Base-by-base conservation (phyloP, 2,888 invertebrate species). In the Stegophylla sp. region DNA sequence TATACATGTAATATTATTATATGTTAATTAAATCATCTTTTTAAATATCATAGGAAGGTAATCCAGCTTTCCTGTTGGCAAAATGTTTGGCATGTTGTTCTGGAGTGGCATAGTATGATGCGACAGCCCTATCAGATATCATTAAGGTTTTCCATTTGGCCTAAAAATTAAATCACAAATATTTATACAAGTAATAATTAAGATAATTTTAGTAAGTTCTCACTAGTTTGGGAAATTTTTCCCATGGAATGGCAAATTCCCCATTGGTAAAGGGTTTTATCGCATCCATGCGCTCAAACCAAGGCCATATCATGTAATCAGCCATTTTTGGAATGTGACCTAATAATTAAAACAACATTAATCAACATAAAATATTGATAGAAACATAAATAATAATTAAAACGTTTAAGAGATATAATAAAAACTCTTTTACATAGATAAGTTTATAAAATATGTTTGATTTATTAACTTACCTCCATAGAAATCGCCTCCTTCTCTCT, bases 291-390 rank as follows among this genome's bases (percentile, higher is more conserved):
- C 92, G 88, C 86, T 94, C 94, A 85, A 93, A 90, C 92, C 94
- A 94, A 1, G 94, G 94, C 94, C 94, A 94, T 83, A 94, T 91
- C 89, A 94, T 93, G 84, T 91, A 92, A 86, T 95, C 94, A 74
- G 94, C 87, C 89, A 93, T 90, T 66, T 94, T 94, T 0, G 94
- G 93, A 81, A 89, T 89, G 74, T 88, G 87, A 0, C 93, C 93
- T 84, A 71, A 0, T 34, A 20, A 34, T 64, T 17, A 17, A 20
- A 75, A 51, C 9, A 61, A 28, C 59, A 45, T 59, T 45, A 82
- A 53, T 20, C 34, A 3, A 34, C 4, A 34, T 7, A 34, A 5
- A 5, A 34, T 34, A 7, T 34, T 5, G 4, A 34, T 34, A 34
- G 34, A 34, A 5, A 34, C 34, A 34, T 7, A 34, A 34, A 34